Evolutionary conservation across 2,113 vertebrate genomes (phyloP).

Genomic region (Halichoerus grypus): DNA sequence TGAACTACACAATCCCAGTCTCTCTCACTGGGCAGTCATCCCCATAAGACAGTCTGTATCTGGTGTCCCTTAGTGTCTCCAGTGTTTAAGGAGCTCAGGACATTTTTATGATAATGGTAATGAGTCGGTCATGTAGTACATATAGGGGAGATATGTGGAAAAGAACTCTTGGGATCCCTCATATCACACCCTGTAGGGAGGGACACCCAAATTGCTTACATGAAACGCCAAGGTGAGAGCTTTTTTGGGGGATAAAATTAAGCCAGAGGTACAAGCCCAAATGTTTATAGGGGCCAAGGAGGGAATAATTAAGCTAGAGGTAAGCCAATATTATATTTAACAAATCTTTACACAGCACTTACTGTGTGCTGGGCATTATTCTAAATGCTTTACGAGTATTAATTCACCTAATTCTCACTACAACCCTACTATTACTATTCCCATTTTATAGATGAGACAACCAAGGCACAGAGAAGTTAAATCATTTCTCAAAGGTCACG

Average conservation of each 20-base stretch:
- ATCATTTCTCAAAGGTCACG: not conserved
- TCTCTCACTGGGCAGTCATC: not conserved
- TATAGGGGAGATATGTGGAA: not conserved
- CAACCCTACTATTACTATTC: not conserved
- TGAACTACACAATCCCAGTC: not conserved
- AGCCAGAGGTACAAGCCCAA: not conserved
- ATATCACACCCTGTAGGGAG: not conserved
- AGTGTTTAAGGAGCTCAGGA: not conserved
- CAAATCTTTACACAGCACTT: not conserved
- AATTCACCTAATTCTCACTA: not conserved
- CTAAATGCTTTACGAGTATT: not conserved
- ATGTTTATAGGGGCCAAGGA: not conserved
- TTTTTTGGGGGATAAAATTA: constrained; percentile 18
- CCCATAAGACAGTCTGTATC: not conserved
- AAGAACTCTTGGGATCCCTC: not conserved
- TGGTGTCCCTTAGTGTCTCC: not conserved
- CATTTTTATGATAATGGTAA: not conserved
- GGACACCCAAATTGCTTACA: not conserved
- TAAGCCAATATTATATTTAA: not conserved
- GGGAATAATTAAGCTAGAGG: not conserved
- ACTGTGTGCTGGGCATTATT: not conserved
- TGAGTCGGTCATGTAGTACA: not conserved
- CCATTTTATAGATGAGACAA: not conserved
- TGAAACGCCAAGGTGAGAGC: not conserved
- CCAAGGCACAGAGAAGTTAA: not conserved